A percentile compares a stretch with the other conserved stretches of the same genome.
phyloP scores from a whole-genome alignment of 2,888 invertebrate genomes.

The Esperia sulphurella region DNA sequence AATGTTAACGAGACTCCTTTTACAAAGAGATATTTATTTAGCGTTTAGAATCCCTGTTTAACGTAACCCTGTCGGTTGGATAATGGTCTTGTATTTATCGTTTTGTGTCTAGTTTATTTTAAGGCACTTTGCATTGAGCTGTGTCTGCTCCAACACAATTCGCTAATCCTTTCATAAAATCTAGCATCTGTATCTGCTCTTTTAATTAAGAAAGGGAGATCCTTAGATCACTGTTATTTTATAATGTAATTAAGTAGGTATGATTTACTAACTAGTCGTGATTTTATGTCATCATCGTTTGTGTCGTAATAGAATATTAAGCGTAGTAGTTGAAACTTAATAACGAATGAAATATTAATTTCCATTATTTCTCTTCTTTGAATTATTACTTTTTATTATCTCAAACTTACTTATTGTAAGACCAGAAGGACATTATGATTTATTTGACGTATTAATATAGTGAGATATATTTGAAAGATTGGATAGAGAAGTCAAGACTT shows the following conservation, averaged over 20 bases:
- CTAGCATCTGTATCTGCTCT: neutral
- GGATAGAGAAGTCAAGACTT: no score
- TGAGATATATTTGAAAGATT: no score
- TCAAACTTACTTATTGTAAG: no score
- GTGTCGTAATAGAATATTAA: neutral
- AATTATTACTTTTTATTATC: no score
- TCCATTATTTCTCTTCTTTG: neutral
- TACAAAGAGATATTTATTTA: no score
- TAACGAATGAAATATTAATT: neutral
- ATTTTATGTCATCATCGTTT: neutral
- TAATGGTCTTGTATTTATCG: neutral
- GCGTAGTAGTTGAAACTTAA: neutral
- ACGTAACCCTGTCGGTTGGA: neutral
- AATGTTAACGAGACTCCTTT: no score
- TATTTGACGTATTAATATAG: no score
- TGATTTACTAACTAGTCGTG: neutral
- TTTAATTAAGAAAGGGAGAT: neutral
- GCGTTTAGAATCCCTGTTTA: neutral
- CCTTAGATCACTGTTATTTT: neutral
- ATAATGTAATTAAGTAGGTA: neutral
- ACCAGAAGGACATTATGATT: no score
- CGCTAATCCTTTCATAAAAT: neutral
- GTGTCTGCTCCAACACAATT: no score
- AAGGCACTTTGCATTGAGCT: neutral
- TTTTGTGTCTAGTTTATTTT: conserved; percentile 7